A percentile compares a stretch with the other conserved stretches of the same genome.
Evolutionary conservation across 2,113 vertebrate genomes (phyloP).

Genomic region (Mobula hypostoma): DNA sequence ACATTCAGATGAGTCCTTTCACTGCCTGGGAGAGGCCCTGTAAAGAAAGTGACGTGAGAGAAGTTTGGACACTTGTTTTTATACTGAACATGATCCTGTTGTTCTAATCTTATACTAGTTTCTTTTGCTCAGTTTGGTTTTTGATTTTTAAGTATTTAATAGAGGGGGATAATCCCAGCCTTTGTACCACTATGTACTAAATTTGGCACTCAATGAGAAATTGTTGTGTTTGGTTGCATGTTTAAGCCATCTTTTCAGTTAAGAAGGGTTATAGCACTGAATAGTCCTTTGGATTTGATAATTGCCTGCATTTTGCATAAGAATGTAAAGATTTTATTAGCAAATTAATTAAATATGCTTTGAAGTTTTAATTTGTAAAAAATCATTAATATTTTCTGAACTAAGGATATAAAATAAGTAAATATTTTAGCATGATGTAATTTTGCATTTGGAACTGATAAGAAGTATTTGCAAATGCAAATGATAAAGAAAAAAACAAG

Average conservation of each 20-base stretch:
- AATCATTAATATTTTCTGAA: not conserved
- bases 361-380: conserved; percentile 14
- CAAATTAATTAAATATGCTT: conserved; percentile 33
- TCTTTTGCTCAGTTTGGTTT: conserved; percentile 74
- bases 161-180: conserved; percentile 83
- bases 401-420: not conserved
- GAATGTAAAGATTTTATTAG: conserved; percentile 10
- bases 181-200: conserved; percentile 88
- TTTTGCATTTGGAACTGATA: not conserved
- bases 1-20: conserved; percentile 68
- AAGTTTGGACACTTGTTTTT: conserved; percentile 97
- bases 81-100: conserved; percentile 97
- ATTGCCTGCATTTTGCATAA: conserved; percentile 32
- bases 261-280: conserved; percentile 28
- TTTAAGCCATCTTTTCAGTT: conserved; percentile 34
- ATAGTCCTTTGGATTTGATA: conserved; percentile 29
- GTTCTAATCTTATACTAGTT: conserved; percentile 89
- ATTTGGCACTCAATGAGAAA: conserved; percentile 73
- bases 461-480: not conserved
- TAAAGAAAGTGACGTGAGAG: conserved; percentile 97
- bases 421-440: not conserved
- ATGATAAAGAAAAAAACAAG: not conserved
- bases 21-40: conserved; percentile 62
- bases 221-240: conserved; percentile 40
- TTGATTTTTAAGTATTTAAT: conserved; percentile 77